Evolutionary conservation across 2,888 invertebrate genomes (phyloP).

Genomic region (Aphidoletes aphidimyza): DNA sequence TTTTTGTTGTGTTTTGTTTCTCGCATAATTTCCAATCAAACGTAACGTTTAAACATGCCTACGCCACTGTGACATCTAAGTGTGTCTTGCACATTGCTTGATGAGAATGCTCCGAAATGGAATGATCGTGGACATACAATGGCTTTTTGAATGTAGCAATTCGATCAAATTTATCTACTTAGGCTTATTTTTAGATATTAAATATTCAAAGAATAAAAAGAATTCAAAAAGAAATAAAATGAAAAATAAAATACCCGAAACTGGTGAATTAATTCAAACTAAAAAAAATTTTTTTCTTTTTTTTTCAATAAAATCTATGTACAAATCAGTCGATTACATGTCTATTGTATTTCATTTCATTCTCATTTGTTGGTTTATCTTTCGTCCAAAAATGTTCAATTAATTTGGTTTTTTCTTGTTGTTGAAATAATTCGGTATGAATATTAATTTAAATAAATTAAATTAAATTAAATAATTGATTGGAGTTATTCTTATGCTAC

Average conservation of each 20-base stretch:
- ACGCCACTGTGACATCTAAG: too few species aligned
- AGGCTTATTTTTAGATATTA: not conserved
- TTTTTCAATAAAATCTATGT: not conserved
- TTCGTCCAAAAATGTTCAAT: not conserved
- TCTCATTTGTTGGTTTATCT: not conserved
- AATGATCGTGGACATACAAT: constrained; percentile 15
- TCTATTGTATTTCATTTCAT: constrained; percentile 19
- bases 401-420: not conserved
- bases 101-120: constrained; percentile 7
- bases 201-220: too few species aligned
- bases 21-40: not conserved
- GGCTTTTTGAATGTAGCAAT: not conserved
- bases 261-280: not conserved
- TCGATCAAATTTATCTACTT: constrained; percentile 32
- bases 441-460: constrained; percentile 39
- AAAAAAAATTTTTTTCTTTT: not conserved
- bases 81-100: too few species aligned
- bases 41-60: constrained; percentile 10
- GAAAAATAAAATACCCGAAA: too few species aligned
- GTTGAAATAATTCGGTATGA: not conserved
- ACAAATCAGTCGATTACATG: constrained; percentile 34
- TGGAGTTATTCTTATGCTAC: not conserved
- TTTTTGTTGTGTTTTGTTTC: not conserved
- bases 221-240: too few species aligned
- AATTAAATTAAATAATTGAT: constrained; percentile 16